phyloP scores from a whole-genome alignment of 2,113 vertebrate species.

The Galbula dea region DNA sequence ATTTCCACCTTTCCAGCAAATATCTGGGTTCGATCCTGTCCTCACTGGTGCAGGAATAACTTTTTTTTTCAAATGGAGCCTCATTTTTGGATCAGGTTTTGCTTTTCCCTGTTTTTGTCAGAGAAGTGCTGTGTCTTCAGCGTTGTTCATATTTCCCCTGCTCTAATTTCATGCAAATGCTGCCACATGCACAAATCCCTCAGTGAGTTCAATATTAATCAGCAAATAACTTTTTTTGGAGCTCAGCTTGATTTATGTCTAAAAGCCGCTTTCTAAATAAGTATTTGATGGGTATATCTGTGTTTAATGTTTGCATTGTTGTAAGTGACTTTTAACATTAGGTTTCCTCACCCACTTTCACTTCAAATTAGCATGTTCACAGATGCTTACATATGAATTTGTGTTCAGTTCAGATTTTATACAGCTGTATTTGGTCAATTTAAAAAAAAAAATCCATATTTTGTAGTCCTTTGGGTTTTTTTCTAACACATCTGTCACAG shows the following conservation, averaged over 20 bases:
- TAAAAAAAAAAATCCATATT: background rate
- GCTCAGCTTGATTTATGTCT: background rate
- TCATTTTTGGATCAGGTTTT: background rate
- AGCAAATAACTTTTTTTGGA: background rate
- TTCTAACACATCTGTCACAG: background rate
- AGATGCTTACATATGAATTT: background rate
- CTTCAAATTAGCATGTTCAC: background rate
- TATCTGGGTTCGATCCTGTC: background rate
- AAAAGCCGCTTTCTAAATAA: slow-evolving; percentile 1
- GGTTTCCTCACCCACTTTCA: background rate
- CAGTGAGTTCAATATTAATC: slow-evolving; percentile 8
- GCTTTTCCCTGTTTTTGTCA: background rate
- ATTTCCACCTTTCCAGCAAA: background rate
- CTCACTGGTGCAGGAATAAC: background rate
- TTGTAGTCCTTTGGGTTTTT: background rate
- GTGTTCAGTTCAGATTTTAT: fast-evolving
- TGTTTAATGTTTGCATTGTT: slow-evolving; percentile 29
- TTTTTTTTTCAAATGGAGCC: background rate
- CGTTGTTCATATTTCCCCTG: background rate
- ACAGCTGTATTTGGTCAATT: background rate
- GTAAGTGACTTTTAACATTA: slow-evolving; percentile 4
- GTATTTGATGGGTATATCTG: slow-evolving; percentile 35
- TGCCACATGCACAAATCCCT: background rate
- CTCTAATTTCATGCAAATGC: background rate
- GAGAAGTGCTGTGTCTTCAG: background rate